Base-by-base conservation (phyloP, 2,113 vertebrate genomes). In the Falcunculus frontatus region DNA sequence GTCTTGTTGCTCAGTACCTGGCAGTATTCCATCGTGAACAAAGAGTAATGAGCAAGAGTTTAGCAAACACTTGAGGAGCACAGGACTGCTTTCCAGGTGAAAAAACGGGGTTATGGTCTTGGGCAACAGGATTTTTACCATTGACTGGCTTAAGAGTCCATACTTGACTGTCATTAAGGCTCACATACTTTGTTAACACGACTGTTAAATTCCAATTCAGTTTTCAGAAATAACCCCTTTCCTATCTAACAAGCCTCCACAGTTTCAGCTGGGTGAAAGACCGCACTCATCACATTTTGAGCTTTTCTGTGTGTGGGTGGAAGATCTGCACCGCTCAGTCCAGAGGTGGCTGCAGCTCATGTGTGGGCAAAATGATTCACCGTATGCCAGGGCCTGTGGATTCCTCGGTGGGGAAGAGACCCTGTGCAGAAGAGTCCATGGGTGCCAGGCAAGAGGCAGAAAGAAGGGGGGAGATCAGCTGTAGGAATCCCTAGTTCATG, bases 391-490 rank as follows among this genome's bases (percentile, higher is more conserved):
- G 13, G 19, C 76, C 39, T 89, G 44, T 0, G 0, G 14, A n/a
- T 52, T 32, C 30, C 33, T 64, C 0, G 0, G 13, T 16, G 27
- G 18, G 14, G 30, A 77, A 62, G 25, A 70, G 27, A 35, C 16
- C 33, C 47, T 64, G 57, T 62, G n/a, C 3, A 1, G 22, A 60
- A 56, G 11, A 6, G 16, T 55, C 42, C 19, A 21, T 9, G 9
- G 9, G 16, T 80, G 10, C 16, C 73, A 77, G 11, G 19, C 41
- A 77, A 78, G 47, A 73, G 18, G 37, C 50, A 89, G 59, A 72
- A 50, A 83, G 46, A 67, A 78, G 2, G 27, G 7, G 17, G 46
- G 9, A 18, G 32, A 74, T 70, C 37, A 70, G 49, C 20, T 84
- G 16, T 72, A 78, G 52, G 12, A 86, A 60, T 46, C 5, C 9